These are phyloP conservation scores for Standfussiana lucernea DNA, from an alignment of 2,888 invertebrate genomes.

Conservation along the genomic window DNA sequence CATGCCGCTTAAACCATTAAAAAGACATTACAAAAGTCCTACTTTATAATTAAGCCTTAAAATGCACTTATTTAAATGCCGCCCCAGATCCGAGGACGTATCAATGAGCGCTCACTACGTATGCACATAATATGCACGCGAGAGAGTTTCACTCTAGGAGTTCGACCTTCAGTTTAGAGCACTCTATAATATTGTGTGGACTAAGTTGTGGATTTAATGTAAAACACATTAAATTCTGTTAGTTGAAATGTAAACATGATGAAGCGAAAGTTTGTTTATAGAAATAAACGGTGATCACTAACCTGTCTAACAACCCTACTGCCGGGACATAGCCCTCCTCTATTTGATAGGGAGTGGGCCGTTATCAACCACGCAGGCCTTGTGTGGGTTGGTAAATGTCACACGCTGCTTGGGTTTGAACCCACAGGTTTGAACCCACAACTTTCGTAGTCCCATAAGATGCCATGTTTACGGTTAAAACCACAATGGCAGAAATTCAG, in stretches of 20 bases:
- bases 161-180: conserved; percentile 38
- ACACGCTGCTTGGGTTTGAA: neutral
- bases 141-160: conserved; percentile 26
- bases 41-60: conserved; percentile 19
- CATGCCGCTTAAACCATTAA: neutral
- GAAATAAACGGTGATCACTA: neutral
- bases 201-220: conserved; percentile 13
- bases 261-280: neutral
- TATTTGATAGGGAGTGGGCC: neutral
- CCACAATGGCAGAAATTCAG: neutral
- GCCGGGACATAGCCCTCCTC: neutral
- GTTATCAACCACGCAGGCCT: neutral
- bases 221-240: too few species aligned
- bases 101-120: conserved; percentile 37
- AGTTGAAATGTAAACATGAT: neutral
- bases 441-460: neutral
- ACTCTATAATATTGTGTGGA: conserved; percentile 4
- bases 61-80: conserved; percentile 44
- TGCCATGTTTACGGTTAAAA: neutral
- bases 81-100: conserved; percentile 41
- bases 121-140: conserved; percentile 45
- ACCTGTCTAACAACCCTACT: neutral
- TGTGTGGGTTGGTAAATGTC: neutral
- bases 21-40: neutral
- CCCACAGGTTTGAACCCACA: too few species aligned